Evolutionary conservation across 2,113 vertebrate species (phyloP), one percentile per base, ranked within the genome.

Genomic region (Vulpes vulpes): DNA sequence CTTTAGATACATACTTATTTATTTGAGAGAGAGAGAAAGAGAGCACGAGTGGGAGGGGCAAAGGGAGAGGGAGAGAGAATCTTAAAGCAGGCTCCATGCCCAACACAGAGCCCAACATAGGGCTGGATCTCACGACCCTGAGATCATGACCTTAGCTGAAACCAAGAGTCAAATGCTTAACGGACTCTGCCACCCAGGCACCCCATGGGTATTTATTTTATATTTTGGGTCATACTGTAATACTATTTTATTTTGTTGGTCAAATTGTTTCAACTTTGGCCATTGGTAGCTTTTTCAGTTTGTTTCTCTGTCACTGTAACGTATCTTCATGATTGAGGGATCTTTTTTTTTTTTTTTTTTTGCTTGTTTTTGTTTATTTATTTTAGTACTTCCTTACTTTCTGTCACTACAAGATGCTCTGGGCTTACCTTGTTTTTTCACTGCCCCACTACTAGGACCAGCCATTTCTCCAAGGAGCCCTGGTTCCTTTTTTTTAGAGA

Each of bases 371-470:
- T 94, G 15, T 94, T 69, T 81, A 3, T 55, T 85, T 93, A 60
- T 64, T 94, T 94, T 73, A 81, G 43, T 57, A 79, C 6, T 71
- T 57, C 20, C 67, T 90, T 94, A 85, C 19, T 90, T 91, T 78
- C 69, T 96, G 23, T 1, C 30, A 51, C 19, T 20, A 84, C 7
- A 76, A 43, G 53, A 78, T 51, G 27, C 30, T 55, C n/a, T n/a
- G 53, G 3, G 1, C 20, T 17, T 57, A 71, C 32, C 32, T 82
- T 74, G 60, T 64, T 55, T 51, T 80, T 71, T 73, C 67, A 55
- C 30, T 65, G 55, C 49, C n/a, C n/a, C 23, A 57, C 23, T 89
- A 19, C 38, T 35, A 59, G 71, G 51, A 89, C 27, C 69, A 78
- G 20, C 32, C 82, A 78, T 83, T 89, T 69, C 25, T 60, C 69